phyloP scores from a whole-genome alignment of 2,113 vertebrate genomes.

The Steatornis caripensis region DNA sequence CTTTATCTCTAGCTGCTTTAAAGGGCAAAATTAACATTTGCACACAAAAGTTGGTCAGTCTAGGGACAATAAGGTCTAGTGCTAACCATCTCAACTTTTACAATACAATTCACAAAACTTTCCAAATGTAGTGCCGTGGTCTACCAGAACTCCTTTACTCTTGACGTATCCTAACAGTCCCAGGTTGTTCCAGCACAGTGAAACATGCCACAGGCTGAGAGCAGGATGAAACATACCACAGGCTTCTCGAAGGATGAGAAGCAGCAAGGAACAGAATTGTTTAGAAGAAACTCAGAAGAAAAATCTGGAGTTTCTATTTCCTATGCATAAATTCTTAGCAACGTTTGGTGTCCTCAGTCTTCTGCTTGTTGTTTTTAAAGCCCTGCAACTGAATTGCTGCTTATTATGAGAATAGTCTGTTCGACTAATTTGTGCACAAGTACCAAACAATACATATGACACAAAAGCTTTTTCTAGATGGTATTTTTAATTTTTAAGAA shows the following conservation, averaged over 20 bases:
- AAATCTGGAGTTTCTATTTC: neutral
- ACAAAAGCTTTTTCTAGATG: neutral
- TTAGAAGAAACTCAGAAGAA: neutral
- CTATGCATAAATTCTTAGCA: neutral
- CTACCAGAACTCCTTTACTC: neutral
- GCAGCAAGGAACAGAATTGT: neutral
- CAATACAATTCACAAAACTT: neutral
- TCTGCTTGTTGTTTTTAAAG: neutral
- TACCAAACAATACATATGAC: neutral
- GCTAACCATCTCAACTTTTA: neutral
- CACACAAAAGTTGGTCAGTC: neutral
- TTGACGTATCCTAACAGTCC: neutral
- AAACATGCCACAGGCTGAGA: neutral
- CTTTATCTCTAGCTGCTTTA: neutral
- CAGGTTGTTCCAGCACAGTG: neutral
- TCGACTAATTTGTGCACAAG: neutral
- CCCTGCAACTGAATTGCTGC: neutral
- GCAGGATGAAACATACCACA: neutral
- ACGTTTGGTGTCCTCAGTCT: neutral
- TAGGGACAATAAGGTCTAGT: neutral
- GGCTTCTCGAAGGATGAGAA: neutral
- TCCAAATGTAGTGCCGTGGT: neutral
- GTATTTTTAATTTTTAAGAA: neutral
- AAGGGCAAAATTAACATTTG: neutral
- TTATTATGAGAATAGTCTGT: neutral